Percentiles rank a stretch among this genome's conserved stretches.
These are phyloP conservation scores for Etia nguti DNA, from an alignment of 2,113 vertebrate genomes.

Conservation along the genomic window DNA sequence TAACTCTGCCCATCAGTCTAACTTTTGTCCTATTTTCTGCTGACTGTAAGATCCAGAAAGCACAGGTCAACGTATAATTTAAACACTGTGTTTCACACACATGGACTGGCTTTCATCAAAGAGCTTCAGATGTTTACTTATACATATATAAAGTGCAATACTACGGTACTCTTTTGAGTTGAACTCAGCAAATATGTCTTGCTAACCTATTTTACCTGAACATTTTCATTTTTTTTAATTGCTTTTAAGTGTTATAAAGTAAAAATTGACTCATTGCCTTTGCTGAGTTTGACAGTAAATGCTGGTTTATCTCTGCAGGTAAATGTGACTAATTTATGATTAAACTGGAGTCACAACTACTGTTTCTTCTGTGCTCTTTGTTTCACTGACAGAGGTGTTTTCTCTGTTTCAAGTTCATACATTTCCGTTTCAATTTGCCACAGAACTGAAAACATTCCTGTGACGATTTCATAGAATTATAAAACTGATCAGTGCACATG, in stretches of 20 bases:
- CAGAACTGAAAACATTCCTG: neutral
- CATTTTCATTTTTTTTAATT: neutral
- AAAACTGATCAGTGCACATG: neutral
- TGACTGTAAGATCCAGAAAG: neutral
- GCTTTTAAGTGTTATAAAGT: neutral
- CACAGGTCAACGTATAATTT: neutral
- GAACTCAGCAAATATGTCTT: neutral
- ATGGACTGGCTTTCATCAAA: neutral
- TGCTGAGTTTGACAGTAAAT: neutral
- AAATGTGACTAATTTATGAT: neutral
- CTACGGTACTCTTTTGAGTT: neutral
- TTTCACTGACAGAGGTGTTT: neutral
- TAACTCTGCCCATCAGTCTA: neutral
- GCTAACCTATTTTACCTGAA: too few species aligned
- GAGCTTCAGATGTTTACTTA: neutral
- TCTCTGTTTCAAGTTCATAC: neutral
- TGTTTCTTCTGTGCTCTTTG: neutral
- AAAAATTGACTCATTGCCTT: neutral
- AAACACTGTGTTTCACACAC: neutral
- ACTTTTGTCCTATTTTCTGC: neutral
- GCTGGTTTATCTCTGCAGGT: neutral
- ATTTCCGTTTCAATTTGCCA: neutral
- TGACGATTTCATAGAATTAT: neutral
- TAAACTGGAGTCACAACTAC: neutral
- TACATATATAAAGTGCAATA: too few species aligned